phyloP scores from a whole-genome alignment of 1,140 invertebrate genomes.

The Hycleus cichorii region DNA sequence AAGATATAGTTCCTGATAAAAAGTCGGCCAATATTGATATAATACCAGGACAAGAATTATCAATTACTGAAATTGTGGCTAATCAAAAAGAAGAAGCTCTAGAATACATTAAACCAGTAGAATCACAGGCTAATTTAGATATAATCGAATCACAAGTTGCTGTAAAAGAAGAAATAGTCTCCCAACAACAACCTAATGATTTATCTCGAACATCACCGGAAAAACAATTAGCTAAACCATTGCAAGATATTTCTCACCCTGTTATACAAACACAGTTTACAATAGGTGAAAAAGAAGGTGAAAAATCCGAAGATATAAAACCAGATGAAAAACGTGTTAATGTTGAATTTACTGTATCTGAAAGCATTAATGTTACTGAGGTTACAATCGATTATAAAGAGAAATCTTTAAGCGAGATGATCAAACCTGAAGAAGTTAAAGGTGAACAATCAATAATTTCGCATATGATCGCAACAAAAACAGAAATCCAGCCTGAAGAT shows the following conservation, averaged over 20 bases:
- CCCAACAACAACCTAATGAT: constrained; percentile 28
- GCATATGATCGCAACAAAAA: constrained; percentile 47
- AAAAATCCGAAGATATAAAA: constrained; percentile 40
- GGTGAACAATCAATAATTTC: constrained; percentile 45
- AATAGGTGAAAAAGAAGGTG: constrained; percentile 47
- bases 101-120: constrained; percentile 25
- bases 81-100: constrained; percentile 36
- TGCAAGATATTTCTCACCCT: constrained; percentile 36
- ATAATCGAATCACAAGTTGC: constrained; percentile 39
- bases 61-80: constrained; percentile 41
- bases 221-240: constrained; percentile 35
- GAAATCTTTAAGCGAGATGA: constrained; percentile 36
- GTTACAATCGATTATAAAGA: constrained; percentile 48
- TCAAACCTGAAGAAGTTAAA: constrained; percentile 39
- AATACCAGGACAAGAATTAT: constrained; percentile 42
- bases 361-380: constrained; percentile 44
- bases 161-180: constrained; percentile 37
- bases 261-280: constrained; percentile 42
- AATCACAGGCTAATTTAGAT: constrained; percentile 38
- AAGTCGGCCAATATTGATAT: constrained; percentile 40
- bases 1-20: constrained; percentile 37
- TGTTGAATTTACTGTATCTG: constrained; percentile 44
- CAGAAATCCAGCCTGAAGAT: constrained; percentile 37
- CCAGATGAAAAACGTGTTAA: constrained; percentile 44
- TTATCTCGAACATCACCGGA: constrained; percentile 28